Evolutionary conservation across 2,888 invertebrate genomes (phyloP).

Genomic region (Norana najaformis): DNA sequence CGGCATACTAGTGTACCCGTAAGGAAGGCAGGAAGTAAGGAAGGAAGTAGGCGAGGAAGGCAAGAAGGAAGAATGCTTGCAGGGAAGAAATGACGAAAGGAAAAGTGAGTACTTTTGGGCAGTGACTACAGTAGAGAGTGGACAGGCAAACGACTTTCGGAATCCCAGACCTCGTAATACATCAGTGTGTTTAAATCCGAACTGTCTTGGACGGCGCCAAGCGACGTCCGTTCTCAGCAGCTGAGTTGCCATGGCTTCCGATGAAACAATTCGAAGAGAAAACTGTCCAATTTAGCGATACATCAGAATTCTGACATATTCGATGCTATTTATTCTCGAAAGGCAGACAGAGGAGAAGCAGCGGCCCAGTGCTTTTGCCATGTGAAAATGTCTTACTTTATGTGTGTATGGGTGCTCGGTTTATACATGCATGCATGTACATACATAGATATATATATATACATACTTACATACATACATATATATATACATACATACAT

Average conservation of each 20-base stretch:
- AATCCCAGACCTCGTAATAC: not conserved
- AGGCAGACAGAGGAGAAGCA: not conserved
- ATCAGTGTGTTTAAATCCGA: conserved; percentile 7
- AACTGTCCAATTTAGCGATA: not conserved
- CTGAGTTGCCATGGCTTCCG: not conserved
- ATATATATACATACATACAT: not conserved
- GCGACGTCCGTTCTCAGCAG: not conserved
- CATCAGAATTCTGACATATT: conserved; percentile 13
- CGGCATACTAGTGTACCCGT: not conserved
- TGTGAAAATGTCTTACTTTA: not conserved
- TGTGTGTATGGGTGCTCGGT: not conserved
- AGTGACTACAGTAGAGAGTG: not conserved
- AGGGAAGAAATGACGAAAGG: not conserved
- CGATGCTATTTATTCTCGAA: not conserved
- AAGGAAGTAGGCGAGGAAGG: not conserved
- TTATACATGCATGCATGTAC: not conserved
- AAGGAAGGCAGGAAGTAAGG: not conserved
- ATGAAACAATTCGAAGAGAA: not conserved
- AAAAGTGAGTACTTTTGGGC: not conserved
- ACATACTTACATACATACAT: not conserved
- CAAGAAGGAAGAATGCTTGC: not conserved
- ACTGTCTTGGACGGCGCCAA: not conserved
- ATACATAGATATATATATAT: not conserved
- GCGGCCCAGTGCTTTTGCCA: not conserved
- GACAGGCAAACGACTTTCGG: not conserved